phyloP scores from a whole-genome alignment of 2,113 vertebrate genomes.

The Myotis brandtii region DNA sequence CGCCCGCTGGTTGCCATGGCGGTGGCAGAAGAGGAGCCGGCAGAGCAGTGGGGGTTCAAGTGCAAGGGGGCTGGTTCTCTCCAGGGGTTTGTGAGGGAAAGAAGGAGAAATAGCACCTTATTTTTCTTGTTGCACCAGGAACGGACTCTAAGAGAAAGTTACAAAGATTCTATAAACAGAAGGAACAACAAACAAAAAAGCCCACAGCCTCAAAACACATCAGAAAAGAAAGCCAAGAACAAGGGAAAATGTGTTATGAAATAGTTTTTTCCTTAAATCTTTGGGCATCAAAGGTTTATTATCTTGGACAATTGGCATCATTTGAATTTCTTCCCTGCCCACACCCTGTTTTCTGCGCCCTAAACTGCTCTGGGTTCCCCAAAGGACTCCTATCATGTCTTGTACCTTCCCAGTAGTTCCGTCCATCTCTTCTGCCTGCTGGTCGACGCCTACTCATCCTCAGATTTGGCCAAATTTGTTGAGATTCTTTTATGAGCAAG shows the following conservation, averaged over 20 bases:
- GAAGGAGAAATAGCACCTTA: not conserved
- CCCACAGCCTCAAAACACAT: not conserved
- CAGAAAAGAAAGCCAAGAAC: not conserved
- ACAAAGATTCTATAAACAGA: not conserved
- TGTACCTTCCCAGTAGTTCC: not conserved
- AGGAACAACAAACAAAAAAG: not conserved
- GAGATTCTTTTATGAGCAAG: not conserved
- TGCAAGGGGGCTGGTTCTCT: not conserved
- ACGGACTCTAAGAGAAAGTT: not conserved
- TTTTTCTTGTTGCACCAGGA: not conserved
- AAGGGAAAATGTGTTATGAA: not conserved
- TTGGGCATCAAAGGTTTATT: not conserved
- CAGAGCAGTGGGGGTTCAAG: not conserved
- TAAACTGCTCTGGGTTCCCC: not conserved
- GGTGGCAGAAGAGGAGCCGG: not conserved
- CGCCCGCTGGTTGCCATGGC: slow-evolving; percentile 66
- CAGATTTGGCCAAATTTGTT: not conserved
- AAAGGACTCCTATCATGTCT: accelerated
- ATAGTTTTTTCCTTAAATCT: not conserved
- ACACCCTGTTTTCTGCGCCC: not conserved
- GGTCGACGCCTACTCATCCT: not conserved
- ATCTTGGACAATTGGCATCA: not conserved
- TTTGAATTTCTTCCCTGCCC: not conserved
- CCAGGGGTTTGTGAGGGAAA: not conserved
- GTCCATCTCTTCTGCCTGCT: not conserved